These are phyloP conservation scores for Pogonocichla stellata DNA, from an alignment of 2,113 vertebrate species.

Conservation along the genomic window DNA sequence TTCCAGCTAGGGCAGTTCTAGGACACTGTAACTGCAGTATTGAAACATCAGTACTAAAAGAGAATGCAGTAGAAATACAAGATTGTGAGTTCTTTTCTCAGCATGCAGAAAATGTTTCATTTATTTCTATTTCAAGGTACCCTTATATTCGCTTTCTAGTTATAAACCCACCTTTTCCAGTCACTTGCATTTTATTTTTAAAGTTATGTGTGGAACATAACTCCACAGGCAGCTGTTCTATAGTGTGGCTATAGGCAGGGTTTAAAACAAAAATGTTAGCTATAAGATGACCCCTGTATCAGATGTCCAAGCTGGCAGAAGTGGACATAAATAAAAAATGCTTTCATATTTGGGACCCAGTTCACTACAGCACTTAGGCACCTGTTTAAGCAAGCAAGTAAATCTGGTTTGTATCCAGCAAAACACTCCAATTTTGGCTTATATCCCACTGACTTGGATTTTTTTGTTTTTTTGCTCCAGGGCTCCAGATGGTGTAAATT, in stretches of 20 bases:
- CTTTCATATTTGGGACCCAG: not conserved
- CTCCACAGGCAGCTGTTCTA: conserved; percentile 47
- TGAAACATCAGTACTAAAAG: not conserved
- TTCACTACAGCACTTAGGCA: conserved; percentile 11
- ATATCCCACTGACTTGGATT: not conserved
- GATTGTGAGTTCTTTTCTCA: conserved; percentile 11
- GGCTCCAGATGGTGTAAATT: conserved; percentile 15
- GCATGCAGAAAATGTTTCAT: conserved; percentile 10
- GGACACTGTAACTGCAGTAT: not conserved
- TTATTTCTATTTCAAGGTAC: conserved; percentile 48
- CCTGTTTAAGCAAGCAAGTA: conserved; percentile 31
- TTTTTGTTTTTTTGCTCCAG: not conserved
- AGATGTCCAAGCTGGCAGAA: conserved; percentile 35
- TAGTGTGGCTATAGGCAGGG: not conserved
- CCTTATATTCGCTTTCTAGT: conserved; percentile 27
- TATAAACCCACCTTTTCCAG: conserved; percentile 8
- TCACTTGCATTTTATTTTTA: conserved; percentile 54
- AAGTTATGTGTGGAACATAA: conserved; percentile 32
- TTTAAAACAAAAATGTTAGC: conserved; percentile 46
- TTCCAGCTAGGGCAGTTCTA: not conserved
- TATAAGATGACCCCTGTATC: conserved; percentile 38
- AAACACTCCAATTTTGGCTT: conserved; percentile 28
- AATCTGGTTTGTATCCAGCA: conserved; percentile 27
- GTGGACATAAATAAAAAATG: conserved; percentile 25
- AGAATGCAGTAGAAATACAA: not conserved